Percentiles rank a stretch among this genome's conserved stretches.
Conservation (phyloP, 2,113 vertebrate species). For the Tamias sibiricus region DNA sequence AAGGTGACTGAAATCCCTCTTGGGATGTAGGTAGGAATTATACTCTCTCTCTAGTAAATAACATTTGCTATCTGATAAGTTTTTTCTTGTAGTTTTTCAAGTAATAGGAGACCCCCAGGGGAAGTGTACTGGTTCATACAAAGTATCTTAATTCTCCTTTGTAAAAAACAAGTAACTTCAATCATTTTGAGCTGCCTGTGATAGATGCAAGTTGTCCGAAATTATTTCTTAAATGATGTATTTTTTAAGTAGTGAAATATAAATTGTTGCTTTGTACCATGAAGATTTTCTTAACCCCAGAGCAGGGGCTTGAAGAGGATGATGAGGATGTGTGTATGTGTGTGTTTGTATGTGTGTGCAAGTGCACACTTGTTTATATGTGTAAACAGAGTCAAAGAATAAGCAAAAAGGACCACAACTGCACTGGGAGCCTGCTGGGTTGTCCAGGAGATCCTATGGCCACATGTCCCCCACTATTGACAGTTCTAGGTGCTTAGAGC, state of each 20-base stretch:
- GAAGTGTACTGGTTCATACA: background rate
- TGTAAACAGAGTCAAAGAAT: background rate
- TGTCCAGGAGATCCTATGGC: background rate
- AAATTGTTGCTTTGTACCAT: background rate
- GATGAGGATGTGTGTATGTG: background rate
- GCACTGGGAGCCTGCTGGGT: background rate
- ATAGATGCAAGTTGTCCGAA: background rate
- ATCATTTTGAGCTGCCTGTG: background rate
- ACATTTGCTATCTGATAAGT: conserved; percentile 57
- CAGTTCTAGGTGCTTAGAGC: background rate
- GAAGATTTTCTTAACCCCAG: background rate
- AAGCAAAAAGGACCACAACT: background rate
- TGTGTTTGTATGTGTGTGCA: no score
- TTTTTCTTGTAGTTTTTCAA: background rate
- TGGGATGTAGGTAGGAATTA: background rate
- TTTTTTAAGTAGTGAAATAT: conserved; percentile 35
- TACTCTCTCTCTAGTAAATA: conserved; percentile 38
- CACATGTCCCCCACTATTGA: background rate
- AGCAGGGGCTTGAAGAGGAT: background rate
- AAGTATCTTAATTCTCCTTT: conserved; percentile 17
- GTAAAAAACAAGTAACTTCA: background rate
- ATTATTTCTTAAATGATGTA: conserved; percentile 33
- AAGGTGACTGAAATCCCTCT: background rate
- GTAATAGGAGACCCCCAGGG: conserved; percentile 55
- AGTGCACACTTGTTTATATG: background rate